Conservation (phyloP, 2,888 invertebrate genomes). For the Ischnus inquisitorius region DNA sequence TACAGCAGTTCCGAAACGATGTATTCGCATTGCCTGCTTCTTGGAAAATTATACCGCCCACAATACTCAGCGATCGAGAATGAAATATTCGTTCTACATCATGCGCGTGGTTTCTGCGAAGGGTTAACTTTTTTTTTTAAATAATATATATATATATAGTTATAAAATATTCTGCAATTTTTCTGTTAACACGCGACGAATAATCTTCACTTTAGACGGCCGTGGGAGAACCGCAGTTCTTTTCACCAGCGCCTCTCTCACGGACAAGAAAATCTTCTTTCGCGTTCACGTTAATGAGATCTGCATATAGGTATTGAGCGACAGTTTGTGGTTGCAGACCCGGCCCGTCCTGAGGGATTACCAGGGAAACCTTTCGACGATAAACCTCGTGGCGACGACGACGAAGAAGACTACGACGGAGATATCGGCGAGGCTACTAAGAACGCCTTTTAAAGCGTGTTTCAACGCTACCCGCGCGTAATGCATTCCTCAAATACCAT, state of each 20-base stretch:
- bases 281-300: slow-evolving; percentile 65
- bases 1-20: slow-evolving; percentile 12
- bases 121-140: too few relatives aligned
- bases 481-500: slow-evolving; percentile 37
- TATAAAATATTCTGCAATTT: neutral
- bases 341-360: slow-evolving; percentile 70
- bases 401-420: slow-evolving; percentile 49
- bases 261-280: slow-evolving; percentile 67
- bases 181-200: neutral
- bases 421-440: slow-evolving; percentile 48
- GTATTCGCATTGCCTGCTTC: slow-evolving; percentile 17
- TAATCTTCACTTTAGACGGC: neutral
- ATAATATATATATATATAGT: neutral
- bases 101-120: neutral
- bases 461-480: slow-evolving; percentile 33
- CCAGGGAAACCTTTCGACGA: slow-evolving; percentile 71
- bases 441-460: slow-evolving; percentile 55
- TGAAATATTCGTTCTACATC: slow-evolving; percentile 4
- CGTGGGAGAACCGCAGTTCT: neutral
- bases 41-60: slow-evolving; percentile 33
- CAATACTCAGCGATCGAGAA: slow-evolving; percentile 20
- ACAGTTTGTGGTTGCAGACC: slow-evolving; percentile 60
- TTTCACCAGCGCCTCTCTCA: slow-evolving; percentile 17
- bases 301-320: slow-evolving; percentile 64
- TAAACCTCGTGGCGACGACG: slow-evolving; percentile 64